phyloP scores from a whole-genome alignment of 2,113 vertebrate species.

The Axis porcinus region DNA sequence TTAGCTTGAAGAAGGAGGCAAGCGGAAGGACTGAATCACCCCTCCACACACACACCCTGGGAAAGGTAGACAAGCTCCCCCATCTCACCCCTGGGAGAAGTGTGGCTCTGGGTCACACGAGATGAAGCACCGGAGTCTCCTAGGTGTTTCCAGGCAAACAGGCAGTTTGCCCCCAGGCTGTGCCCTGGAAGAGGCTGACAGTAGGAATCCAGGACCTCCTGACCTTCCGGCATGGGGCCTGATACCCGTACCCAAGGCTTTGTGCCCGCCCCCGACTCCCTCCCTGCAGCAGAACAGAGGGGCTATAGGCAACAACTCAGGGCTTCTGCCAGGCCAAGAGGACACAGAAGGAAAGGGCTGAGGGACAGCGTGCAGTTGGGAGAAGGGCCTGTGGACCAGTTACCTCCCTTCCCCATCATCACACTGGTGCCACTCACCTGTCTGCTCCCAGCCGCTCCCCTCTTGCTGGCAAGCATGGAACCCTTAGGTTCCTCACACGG shows the following conservation, averaged over 20 bases:
- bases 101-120: not conserved
- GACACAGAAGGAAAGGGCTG: not conserved
- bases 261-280: not conserved
- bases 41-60: not conserved
- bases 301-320: not conserved
- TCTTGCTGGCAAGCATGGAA: not conserved
- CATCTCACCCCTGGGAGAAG: not conserved
- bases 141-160: not conserved
- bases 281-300: not conserved
- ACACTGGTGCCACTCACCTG: not conserved
- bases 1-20: slow-evolving; percentile 49
- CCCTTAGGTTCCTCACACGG: not conserved
- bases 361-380: not conserved
- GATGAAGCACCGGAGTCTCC: not conserved
- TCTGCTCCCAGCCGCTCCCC: not conserved
- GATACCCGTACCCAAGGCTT: not conserved
- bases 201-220: not conserved
- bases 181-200: not conserved
- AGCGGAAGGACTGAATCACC: slow-evolving; percentile 25
- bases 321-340: not conserved
- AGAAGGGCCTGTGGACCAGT: not conserved
- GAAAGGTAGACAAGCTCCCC: not conserved
- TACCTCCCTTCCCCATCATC: not conserved
- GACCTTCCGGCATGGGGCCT: not conserved
- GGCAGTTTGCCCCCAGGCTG: not conserved